A percentile compares a stretch with the other conserved stretches of the same genome.
phyloP scores from a whole-genome alignment of 1,140 invertebrate species.

The Rhagoletis pomonella region DNA sequence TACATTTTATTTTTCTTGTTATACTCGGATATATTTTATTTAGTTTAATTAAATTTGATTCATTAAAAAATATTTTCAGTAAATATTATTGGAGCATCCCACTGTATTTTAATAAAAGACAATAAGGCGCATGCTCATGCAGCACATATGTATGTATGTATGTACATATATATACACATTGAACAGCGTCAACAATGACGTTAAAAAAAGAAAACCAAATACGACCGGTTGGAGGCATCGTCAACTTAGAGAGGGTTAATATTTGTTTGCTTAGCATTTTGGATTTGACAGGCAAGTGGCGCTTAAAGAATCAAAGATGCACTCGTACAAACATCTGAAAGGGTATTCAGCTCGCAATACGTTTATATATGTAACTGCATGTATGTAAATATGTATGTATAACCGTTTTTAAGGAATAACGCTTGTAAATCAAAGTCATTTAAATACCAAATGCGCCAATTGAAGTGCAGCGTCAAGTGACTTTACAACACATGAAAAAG shows the following conservation, averaged over 20 bases:
- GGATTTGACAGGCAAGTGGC: conserved; percentile 73
- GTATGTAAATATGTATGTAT: not conserved
- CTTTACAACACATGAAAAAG: conserved; percentile 22
- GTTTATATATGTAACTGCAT: not conserved
- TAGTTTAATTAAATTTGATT: not conserved
- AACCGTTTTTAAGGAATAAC: not conserved
- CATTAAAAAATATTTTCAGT: not conserved
- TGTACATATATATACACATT: not conserved
- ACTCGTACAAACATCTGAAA: not conserved
- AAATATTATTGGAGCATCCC: not conserved
- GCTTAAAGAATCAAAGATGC: conserved; percentile 60
- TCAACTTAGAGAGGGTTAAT: conserved; percentile 73
- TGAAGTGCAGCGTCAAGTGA: conserved; percentile 42
- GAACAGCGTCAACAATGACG: conserved; percentile 57
- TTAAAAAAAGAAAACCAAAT: conserved; percentile 53
- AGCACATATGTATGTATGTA: not conserved
- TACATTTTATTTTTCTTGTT: not conserved
- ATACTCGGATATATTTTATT: not conserved
- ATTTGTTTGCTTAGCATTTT: conserved; percentile 74
- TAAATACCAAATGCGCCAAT: conserved; percentile 45
- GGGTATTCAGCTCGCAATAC: conserved; percentile 1
- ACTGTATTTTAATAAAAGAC: not conserved
- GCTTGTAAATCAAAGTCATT: conserved; percentile 48
- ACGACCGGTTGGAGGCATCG: conserved; percentile 54
- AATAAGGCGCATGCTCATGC: not conserved